Evolutionary conservation across 2,113 vertebrate genomes (phyloP), one percentile per base, ranked within the genome.

Genomic region (Amphilophus citrinellus): DNA sequence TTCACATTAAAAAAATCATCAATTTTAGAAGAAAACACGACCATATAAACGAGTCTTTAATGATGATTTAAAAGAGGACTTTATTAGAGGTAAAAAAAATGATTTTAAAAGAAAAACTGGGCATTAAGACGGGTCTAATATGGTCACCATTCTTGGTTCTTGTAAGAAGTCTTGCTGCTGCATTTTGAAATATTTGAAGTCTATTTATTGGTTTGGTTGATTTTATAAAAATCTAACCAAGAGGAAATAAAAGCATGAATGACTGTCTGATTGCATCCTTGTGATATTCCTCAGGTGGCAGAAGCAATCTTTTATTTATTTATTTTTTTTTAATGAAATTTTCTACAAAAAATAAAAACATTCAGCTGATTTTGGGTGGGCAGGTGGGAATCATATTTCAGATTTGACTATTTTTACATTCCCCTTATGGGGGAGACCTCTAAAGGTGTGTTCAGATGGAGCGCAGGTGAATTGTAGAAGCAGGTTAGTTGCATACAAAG

Each of bases 401-500:
- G 42, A 39, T 10, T 66, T 44, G 37, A 39, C 42, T 66, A 20
- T 14, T 65, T 17, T 17, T 27, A 27, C 14, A 68, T 27, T 22
- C 44, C 39, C 14, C 39, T 0, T 9, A 44, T 3, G 39, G 30
- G 30, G 17, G 32, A 9, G 30, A 32, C 10, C 39, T 66, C 7
- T 44, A 24, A 44, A 66, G n/a, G 7, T 15, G 0, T 1, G 0
- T 0, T 24, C 63, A 47, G 14, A 27, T 68, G 0, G 24, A 27
- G 10, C 11, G 39, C 39, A 42, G 39, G 10, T 42, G 39, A 39
- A 39, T 39, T 39, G 11, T 44, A 44, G 44, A 15, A 5, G 11
- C 11, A 14, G 13, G 44, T 47, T 47, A 47, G 44, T 47, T 17
- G 22, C 42, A 44, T 44, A 44, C 4, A 68, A 68, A 68, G 14